A percentile compares a stretch with the other conserved stretches of the same genome.
These are phyloP conservation scores for Lethenteron reissneri DNA, from an alignment of 2,113 vertebrate species.

Conservation along the genomic window DNA sequence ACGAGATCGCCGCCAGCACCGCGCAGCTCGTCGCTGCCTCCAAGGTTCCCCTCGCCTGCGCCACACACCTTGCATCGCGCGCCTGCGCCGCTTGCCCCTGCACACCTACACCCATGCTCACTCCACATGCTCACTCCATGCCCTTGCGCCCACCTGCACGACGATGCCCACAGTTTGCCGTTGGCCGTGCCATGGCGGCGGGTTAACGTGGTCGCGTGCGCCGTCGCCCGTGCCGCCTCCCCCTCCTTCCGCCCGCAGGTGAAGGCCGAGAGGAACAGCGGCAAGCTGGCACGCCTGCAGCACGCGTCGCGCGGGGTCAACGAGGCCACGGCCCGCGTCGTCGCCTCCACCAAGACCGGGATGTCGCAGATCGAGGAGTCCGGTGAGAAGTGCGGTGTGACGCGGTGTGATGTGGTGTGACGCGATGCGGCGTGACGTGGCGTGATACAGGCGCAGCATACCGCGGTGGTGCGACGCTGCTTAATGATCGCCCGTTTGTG, in stretches of 20 bases:
- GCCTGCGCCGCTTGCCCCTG: too few species aligned
- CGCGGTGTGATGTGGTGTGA: not conserved
- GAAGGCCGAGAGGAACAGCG: constrained; percentile 72
- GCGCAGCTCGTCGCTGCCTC: constrained; percentile 87
- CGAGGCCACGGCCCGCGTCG: constrained; percentile 58
- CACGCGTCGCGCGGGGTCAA: constrained; percentile 60
- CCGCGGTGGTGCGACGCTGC: too few species aligned
- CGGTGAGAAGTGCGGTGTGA: constrained; percentile 22
- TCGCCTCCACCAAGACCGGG: constrained; percentile 72
- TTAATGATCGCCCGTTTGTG: too few species aligned
- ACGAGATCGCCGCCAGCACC: constrained; percentile 77
- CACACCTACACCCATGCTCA: too few species aligned
- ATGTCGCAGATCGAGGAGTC: constrained; percentile 75
- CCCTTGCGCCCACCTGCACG: too few species aligned
- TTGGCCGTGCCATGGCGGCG: too few species aligned
- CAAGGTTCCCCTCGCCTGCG: constrained; percentile 31
- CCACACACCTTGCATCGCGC: too few species aligned
- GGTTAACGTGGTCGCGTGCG: constrained; percentile 27
- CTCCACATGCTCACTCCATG: too few species aligned
- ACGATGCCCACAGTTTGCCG: too few species aligned
- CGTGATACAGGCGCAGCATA: too few species aligned
- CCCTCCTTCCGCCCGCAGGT: constrained; percentile 28
- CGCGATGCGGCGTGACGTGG: too few species aligned
- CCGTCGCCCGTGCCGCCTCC: constrained; percentile 10
- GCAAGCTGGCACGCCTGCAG: constrained; percentile 51